Base-by-base conservation (phyloP, 2,113 vertebrate species). In the Cephalopterus ornatus region DNA sequence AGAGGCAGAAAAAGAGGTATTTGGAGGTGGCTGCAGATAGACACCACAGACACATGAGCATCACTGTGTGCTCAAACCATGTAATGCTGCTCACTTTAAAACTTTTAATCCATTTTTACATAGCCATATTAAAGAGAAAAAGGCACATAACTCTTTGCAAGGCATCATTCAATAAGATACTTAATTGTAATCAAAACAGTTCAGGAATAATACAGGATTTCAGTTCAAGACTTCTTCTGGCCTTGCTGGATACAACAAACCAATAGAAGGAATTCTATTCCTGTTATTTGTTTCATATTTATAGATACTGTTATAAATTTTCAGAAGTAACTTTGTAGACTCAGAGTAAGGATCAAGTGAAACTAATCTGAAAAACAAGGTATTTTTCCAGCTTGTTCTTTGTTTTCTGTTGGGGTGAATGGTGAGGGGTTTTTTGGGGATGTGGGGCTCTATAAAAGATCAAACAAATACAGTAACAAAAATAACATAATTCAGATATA, bases 371-470 rank as follows among this genome's bases (percentile, higher is more conserved):
- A 61, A 62, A 80, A 84, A 17, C 17, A 76, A 52, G 4, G 3
- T 10, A 12, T 11, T 11, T 52, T 88, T 68, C 11, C 44, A 47
- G 14, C 44, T 71, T 49, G 4, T 26, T 62, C 18, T 19, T 41
- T 63, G 20, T 16, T 14, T 90, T 49, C 35, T 37, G 4, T n/a
- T n/a, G 16, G 11, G 27, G 2, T 2, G 4, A 24, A 6, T 4
- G 13, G 9, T 21, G 39, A 6, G 2, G 8, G 3, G 0, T 39
- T 47, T 49, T 16, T 1, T 2, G 3, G 7, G 8, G 6, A 8
- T 14, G 7, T 8, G 9, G 4, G 6, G 26, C 12, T 56, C 46
- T 65, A 32, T 2, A 26, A 49, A 82, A 70, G 15, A 71, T 46
- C 20, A 63, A 62, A 47, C 22, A 74, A 67, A 74, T 23, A 61